Percentiles rank a stretch among this genome's conserved stretches.
Conservation (phyloP, 2,797 vertebrate genomes). For the Phataginus tetradactyla region DNA sequence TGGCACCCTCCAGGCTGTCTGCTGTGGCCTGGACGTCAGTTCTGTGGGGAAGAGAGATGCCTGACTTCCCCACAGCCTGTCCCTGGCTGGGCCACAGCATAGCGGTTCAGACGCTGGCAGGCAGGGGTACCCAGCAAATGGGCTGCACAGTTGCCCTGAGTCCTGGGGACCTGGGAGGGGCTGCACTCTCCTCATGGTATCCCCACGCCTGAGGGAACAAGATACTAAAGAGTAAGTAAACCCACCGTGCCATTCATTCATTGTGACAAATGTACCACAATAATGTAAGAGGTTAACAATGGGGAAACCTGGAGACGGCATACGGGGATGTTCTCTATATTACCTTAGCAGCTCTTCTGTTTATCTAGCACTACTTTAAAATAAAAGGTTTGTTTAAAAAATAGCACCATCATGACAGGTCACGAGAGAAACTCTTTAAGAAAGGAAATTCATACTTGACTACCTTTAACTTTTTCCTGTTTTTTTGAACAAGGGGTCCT, state of each 20-base stretch:
- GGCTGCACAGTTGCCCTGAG: not conserved
- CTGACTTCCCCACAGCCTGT: not conserved
- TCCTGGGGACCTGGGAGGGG: not conserved
- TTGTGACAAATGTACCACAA: not conserved
- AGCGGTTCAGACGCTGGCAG: not conserved
- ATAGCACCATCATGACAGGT: not conserved
- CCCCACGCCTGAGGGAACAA: not conserved
- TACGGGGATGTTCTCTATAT: not conserved
- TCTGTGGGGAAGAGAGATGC: not conserved
- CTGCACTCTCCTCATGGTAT: not conserved
- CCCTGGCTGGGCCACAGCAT: not conserved
- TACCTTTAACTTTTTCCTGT: not conserved
- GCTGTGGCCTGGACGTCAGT: not conserved
- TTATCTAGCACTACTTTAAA: constrained; percentile 7
- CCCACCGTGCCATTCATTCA: not conserved
- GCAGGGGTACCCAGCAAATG: too few relatives aligned
- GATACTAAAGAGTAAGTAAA: not conserved
- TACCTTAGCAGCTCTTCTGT: not conserved
- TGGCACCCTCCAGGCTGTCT: not conserved
- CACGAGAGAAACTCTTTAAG: not conserved
- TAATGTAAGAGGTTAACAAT: not conserved
- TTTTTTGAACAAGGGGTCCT: not conserved
- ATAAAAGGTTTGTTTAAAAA: not conserved
- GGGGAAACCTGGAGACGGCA: not conserved
- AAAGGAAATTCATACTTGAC: not conserved